phyloP scores from a whole-genome alignment of 1,140 invertebrate genomes.

The Drosophila littoralis region DNA sequence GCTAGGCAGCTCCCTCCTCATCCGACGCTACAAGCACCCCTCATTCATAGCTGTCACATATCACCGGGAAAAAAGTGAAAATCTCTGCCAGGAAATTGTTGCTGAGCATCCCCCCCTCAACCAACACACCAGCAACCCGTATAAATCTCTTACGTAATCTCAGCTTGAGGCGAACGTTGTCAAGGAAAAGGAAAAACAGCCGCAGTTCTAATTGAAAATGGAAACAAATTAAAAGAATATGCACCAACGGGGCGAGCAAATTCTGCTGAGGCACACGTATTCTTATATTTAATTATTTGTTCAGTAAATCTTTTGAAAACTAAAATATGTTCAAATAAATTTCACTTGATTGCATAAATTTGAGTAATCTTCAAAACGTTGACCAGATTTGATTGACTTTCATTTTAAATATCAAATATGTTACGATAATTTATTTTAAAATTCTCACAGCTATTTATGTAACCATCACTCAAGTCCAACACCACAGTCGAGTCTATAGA shows the following conservation, averaged over 20 bases:
- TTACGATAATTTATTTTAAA: neutral
- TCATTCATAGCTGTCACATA: constrained; percentile 41
- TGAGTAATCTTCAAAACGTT: too few relatives aligned
- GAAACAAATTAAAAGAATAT: constrained; percentile 13
- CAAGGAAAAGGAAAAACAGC: neutral
- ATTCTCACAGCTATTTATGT: neutral
- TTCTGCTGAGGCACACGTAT: too few relatives aligned
- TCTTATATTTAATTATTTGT: too few relatives aligned
- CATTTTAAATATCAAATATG: too few relatives aligned
- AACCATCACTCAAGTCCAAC: neutral
- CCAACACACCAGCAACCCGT: neutral
- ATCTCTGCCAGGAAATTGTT: constrained; percentile 38
- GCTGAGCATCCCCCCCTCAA: neutral
- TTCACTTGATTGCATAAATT: too few relatives aligned
- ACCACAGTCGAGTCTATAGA: neutral
- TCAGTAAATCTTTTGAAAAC: too few relatives aligned
- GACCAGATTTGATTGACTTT: too few relatives aligned
- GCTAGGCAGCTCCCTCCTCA: neutral
- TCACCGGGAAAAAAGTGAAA: constrained; percentile 38
- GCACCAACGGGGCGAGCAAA: too few relatives aligned
- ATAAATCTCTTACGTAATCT: constrained; percentile 33
- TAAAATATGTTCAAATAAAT: too few relatives aligned
- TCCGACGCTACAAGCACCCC: neutral
- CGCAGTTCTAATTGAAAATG: constrained; percentile 37
- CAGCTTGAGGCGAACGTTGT: neutral